A percentile compares a stretch with the other conserved stretches of the same genome.
Conservation (phyloP, 2,113 vertebrate genomes). For the Carollia perspicillata region DNA sequence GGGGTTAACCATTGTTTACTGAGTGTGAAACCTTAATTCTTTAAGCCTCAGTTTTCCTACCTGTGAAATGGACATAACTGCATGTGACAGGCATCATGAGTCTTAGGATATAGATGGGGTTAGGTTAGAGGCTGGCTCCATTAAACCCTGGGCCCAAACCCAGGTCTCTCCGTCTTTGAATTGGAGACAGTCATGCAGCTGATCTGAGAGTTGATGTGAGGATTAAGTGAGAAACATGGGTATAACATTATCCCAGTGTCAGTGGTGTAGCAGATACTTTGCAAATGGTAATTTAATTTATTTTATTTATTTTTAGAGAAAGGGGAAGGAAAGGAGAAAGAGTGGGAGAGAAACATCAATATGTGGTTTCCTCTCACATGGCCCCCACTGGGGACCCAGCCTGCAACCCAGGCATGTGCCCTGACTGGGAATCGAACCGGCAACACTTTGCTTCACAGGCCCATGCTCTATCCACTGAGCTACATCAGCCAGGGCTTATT, state of each 20-base stretch:
- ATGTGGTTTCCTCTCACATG: too few relatives aligned
- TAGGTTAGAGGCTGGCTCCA: neutral
- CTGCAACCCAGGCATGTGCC: too few relatives aligned
- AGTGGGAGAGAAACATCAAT: too few relatives aligned
- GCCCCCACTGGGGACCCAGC: too few relatives aligned
- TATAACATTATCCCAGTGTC: neutral
- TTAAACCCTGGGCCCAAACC: neutral
- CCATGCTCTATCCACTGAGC: too few relatives aligned
- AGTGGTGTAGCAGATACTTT: neutral
- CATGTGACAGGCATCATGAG: accelerated
- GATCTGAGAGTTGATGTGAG: neutral
- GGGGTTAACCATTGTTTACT: neutral
- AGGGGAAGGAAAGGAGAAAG: too few relatives aligned
- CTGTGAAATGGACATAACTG: neutral
- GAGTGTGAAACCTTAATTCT: neutral
- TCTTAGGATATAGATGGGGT: neutral
- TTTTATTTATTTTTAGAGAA: too few relatives aligned
- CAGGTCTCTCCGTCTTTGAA: neutral
- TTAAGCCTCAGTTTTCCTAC: neutral
- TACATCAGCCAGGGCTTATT: too few relatives aligned
- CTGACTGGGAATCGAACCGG: too few relatives aligned
- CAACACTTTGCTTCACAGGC: too few relatives aligned
- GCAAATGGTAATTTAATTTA: neutral
- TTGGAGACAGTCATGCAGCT: neutral
- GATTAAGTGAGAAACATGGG: neutral